Base-by-base conservation (phyloP, 2,888 invertebrate genomes). In the Plagodis dolabraria region DNA sequence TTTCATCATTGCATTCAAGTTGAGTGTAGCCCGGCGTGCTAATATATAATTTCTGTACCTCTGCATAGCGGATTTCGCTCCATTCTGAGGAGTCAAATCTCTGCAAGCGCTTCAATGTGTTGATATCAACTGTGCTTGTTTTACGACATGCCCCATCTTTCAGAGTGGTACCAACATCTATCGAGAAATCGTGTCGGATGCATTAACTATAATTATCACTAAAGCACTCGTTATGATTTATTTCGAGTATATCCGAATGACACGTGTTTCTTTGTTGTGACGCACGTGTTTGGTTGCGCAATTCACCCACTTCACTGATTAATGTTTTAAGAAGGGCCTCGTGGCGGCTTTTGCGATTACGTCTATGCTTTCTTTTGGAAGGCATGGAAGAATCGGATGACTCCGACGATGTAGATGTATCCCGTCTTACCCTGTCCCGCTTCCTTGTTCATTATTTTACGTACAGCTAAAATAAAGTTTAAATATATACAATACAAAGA, bases 291-390 rank as follows among this genome's bases (percentile, higher is more conserved):
- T 42, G 42, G 10, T 42, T 42, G 10, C 42, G 42, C 4, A 42
- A 42, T 10, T 42, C 42, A 42, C 42, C n/a, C 42, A 42, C 42
- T 42, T 42, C 42, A n/a, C 42, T 42, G n/a, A 42, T 42, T 42
- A 42, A 10, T 10, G 42, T 42, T 42, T 42, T n/a, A n/a, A 42
- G 42, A 42, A 42, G 42, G 42, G 10, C n/a, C n/a, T 42, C 42
- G 9, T 42, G 42, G 42, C 42, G 42, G 42, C n/a, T 42, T 42
- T 42, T 42, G n/a, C 12, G 34, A n/a, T 35, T 47, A 10, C 35
- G 10, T 47, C 11, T 9, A 34, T 5, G 34, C 12, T 7, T 47
- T 47, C 47, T 22, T 22, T 22, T 22, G 22, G 22, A 22, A 22
- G 22, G 4, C 22, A 22, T 22, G 4, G 22, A 22, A 22, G 22